Percentiles rank a stretch among this genome's conserved stretches.
phyloP scores from a whole-genome alignment of 2,797 vertebrate genomes.

The Eulemur mongoz region DNA sequence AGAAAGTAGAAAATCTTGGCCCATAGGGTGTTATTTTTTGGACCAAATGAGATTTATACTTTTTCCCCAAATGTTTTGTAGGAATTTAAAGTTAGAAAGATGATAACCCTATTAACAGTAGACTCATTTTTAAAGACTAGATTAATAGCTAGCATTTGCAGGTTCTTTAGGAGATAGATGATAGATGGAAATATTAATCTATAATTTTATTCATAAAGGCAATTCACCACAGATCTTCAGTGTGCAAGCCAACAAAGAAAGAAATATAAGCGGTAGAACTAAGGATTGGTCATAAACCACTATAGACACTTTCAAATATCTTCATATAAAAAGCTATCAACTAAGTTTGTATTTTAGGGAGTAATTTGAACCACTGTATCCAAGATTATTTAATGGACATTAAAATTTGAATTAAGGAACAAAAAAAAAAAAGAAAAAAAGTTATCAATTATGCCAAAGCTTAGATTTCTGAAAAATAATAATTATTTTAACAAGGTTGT shows the following conservation, averaged over 20 bases:
- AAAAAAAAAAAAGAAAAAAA: background rate
- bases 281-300: background rate
- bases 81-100: constrained; percentile 38
- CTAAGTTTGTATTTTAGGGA: constrained; percentile 45
- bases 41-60: constrained; percentile 33
- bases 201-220: background rate
- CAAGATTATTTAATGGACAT: constrained; percentile 44
- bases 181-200: background rate
- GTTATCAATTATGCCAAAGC: background rate
- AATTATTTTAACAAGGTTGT: background rate
- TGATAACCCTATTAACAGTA: background rate
- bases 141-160: background rate
- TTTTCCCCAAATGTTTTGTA: constrained; percentile 39
- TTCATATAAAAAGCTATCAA: background rate
- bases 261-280: constrained; percentile 12
- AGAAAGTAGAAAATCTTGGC: constrained; percentile 24
- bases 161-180: background rate
- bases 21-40: background rate
- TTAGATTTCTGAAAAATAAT: background rate
- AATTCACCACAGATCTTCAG: background rate
- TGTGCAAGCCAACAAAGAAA: background rate
- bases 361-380: constrained; percentile 45
- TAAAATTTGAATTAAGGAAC: constrained; percentile 55
- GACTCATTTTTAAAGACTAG: background rate
- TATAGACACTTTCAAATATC: background rate